Conservation (phyloP, 2,888 invertebrate genomes). For the Andrena chrysosceles region DNA sequence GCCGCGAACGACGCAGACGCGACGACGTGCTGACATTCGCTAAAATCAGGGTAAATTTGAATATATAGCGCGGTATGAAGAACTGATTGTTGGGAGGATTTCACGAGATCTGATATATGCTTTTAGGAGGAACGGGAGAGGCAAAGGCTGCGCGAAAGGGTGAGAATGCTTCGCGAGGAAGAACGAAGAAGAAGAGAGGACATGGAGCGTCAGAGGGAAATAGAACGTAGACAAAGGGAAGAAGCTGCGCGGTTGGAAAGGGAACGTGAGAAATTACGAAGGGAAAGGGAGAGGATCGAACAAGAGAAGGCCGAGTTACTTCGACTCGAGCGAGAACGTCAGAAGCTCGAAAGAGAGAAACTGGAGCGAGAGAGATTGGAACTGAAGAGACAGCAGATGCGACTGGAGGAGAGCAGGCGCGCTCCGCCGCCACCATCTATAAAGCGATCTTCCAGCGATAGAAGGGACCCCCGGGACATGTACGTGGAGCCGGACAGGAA, state of each 20-base stretch:
- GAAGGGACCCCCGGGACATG: constrained; percentile 81
- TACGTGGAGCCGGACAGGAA: constrained; percentile 82
- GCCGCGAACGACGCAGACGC: constrained; percentile 86
- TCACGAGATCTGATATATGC: background rate
- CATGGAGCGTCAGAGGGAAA: constrained; percentile 91
- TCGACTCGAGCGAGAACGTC: constrained; percentile 93
- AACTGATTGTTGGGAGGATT: background rate
- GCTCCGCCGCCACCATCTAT: constrained; percentile 78
- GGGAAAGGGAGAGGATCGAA: constrained; percentile 95
- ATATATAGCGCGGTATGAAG: background rate
- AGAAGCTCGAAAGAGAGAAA: constrained; percentile 90
- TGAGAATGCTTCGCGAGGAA: constrained; percentile 92
- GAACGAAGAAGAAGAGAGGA: constrained; percentile 93
- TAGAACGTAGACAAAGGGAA: constrained; percentile 93
- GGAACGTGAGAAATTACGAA: constrained; percentile 92
- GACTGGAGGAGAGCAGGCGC: constrained; percentile 81
- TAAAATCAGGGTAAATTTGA: constrained; percentile 89
- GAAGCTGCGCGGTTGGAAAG: constrained; percentile 93
- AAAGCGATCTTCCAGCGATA: constrained; percentile 80
- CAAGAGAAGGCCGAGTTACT: constrained; percentile 94
- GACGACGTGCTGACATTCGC: constrained; percentile 91
- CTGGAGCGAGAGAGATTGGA: constrained; percentile 93
- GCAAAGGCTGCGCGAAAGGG: constrained; percentile 91
- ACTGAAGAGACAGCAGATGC: constrained; percentile 91
- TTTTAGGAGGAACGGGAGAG: constrained; percentile 89